A percentile compares a stretch with the other conserved stretches of the same genome.
Conservation (phyloP, 2,113 vertebrate species). For the Scortum barcoo region DNA sequence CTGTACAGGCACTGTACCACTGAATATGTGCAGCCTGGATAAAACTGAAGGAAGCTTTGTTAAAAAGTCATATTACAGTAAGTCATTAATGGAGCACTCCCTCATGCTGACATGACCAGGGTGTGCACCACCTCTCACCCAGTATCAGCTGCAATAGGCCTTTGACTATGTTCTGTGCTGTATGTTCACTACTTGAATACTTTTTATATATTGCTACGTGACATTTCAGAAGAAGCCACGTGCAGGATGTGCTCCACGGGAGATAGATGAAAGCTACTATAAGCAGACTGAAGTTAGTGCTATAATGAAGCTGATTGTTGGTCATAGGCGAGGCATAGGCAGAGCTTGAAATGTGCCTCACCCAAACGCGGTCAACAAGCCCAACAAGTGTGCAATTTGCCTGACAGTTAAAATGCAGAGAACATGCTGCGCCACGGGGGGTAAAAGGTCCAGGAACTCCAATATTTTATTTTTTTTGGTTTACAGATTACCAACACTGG, state of each 20-base stretch:
- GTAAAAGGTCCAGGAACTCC: slow-evolving; percentile 26
- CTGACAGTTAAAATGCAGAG: slow-evolving; percentile 12
- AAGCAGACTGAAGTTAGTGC: background rate
- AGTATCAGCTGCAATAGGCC: background rate
- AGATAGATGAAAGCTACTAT: background rate
- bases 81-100: background rate
- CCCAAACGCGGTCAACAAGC: slow-evolving; percentile 1
- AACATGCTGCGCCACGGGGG: background rate
- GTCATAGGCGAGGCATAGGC: background rate
- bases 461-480: slow-evolving; percentile 1
- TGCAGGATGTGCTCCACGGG: background rate
- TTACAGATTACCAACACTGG: slow-evolving; percentile 3
- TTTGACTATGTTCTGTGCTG: no score
- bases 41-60: background rate
- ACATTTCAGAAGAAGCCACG: background rate
- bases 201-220: background rate
- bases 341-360: slow-evolving; percentile 3
- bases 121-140: background rate
- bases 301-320: no score
- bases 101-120: background rate
- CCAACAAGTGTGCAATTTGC: slow-evolving; percentile 29
- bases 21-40: slow-evolving; percentile 3
- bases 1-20: background rate
- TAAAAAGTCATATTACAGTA: background rate
- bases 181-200: background rate